These are phyloP conservation scores for Drosophila yakuba DNA, from an alignment of 1,140 invertebrate genomes.

Conservation along the genomic window DNA sequence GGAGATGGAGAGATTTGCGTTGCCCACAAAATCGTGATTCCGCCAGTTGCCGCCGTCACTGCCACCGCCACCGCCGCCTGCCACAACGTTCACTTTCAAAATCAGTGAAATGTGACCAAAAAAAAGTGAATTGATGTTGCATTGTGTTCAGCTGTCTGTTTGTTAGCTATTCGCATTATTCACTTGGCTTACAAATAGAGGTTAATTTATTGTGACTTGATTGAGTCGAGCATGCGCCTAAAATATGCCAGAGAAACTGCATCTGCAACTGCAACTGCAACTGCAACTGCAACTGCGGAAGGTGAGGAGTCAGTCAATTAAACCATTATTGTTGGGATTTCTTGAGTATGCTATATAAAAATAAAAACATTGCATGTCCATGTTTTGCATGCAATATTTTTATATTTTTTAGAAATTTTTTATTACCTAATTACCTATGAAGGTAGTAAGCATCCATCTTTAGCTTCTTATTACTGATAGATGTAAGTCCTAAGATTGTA, in stretches of 20 bases:
- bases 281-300: conserved; percentile 37
- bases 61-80: conserved; percentile 41
- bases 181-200: conserved; percentile 80
- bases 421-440: not conserved
- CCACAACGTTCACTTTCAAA: conserved; percentile 78
- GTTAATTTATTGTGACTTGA: conserved; percentile 78
- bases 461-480: too few species aligned
- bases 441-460: not conserved
- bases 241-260: conserved; percentile 63
- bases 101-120: conserved; percentile 81
- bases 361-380: too few species aligned
- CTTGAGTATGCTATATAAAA: not conserved
- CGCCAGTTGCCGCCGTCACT: conserved; percentile 54
- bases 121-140: conserved; percentile 65
- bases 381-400: not conserved
- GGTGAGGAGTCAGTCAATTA: conserved; percentile 32
- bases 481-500: too few species aligned
- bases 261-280: conserved; percentile 48
- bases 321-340: conserved; percentile 23
- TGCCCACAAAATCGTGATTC: conserved; percentile 72
- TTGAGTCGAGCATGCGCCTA: conserved; percentile 64
- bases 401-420: not conserved
- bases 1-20: conserved; percentile 24
- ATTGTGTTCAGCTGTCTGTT: conserved; percentile 66
- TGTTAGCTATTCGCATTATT: conserved; percentile 79